Conservation (phyloP, 1,140 invertebrate species). For the Choristoneura fumiferana region DNA sequence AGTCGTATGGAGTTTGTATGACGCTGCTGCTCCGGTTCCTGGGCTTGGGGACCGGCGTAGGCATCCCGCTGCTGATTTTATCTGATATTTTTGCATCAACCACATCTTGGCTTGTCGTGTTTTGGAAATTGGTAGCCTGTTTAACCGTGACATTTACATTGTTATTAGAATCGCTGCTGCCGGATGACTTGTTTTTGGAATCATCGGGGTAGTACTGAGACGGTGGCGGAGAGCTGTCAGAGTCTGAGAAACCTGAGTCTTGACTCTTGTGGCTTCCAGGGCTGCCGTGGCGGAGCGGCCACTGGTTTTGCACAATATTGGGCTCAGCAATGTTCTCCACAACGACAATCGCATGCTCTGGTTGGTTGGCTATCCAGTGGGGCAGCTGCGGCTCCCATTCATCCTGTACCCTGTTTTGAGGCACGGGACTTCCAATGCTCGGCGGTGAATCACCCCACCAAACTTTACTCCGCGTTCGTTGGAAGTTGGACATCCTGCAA, state of each 20-base stretch:
- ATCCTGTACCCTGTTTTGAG: constrained; percentile 56
- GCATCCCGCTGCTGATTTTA: constrained; percentile 33
- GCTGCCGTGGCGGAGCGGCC: constrained; percentile 78
- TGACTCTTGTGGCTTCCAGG: constrained; percentile 86
- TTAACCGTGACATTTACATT: constrained; percentile 71
- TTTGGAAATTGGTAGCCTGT: constrained; percentile 54
- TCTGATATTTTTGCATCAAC: constrained; percentile 45
- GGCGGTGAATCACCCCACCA: constrained; percentile 82
- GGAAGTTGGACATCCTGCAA: constrained; percentile 80
- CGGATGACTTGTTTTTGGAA: constrained; percentile 60
- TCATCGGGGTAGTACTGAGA: constrained; percentile 63
- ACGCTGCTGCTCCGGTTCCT: constrained; percentile 70
- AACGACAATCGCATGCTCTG: constrained; percentile 58
- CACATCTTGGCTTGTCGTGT: constrained; percentile 48
- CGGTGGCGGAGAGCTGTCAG: constrained; percentile 80
- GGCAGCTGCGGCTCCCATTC: constrained; percentile 76
- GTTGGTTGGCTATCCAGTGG: constrained; percentile 71
- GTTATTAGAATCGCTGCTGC: constrained; percentile 70
- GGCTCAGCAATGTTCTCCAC: constrained; percentile 50
- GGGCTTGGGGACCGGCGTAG: constrained; percentile 53
- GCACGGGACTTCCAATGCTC: constrained; percentile 68
- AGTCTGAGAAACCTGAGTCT: constrained; percentile 88
- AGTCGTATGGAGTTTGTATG: constrained; percentile 75
- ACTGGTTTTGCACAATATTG: constrained; percentile 66
- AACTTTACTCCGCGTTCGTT: constrained; percentile 84